Evolutionary conservation across 2,888 invertebrate genomes (phyloP), one percentile per base, ranked within the genome.

Genomic region (Hoplodrina blanda): DNA sequence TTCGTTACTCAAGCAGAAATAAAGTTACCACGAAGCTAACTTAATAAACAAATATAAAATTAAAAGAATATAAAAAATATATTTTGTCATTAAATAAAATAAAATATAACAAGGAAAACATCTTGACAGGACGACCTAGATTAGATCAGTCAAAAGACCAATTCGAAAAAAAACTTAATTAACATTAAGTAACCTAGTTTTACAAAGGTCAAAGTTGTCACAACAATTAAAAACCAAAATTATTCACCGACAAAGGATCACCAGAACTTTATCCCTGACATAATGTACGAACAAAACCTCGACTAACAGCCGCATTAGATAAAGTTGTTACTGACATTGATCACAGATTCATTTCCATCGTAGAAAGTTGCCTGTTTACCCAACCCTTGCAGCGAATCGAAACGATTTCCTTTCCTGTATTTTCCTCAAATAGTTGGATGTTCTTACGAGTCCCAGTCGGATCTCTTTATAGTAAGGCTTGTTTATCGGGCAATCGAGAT

Each of bases 381-480:
- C 79, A 78, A 83, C 81, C 80, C 82, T 71, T 78, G 83, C 76
- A 74, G 82, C 25, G 81, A 76, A 84, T 83, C 76, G 78, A 85
- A 85, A 77, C 87, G 80, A 83, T 87, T 88, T 85, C 82, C 85
- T 88, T 86, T 85, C 79, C 62, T 87, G 83, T 85, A 82, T 90
- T 90, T 90, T 88, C 88, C 87, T 88, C 86, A 84, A 87, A 87
- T 80, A 85, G 82, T 88, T 79, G 81, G 83, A 89, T 86, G 87
- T 77, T 79, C 84, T 79, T 81, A 76, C 80, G 80, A 85, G 81
- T 90, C 89, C 91, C 89, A 75, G 77, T 82, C 80, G 87, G 83
- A 87, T 86, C 85, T 85, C 85, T 90, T 89, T 91, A 90, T 89
- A 85, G 86, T 82, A 88, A 81, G 86, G 89, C 89, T 89, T 91